Evolutionary conservation across 1,140 invertebrate species (phyloP), one percentile per base, ranked within the genome.

Genomic region (Pseudomyrmex dendroicus): DNA sequence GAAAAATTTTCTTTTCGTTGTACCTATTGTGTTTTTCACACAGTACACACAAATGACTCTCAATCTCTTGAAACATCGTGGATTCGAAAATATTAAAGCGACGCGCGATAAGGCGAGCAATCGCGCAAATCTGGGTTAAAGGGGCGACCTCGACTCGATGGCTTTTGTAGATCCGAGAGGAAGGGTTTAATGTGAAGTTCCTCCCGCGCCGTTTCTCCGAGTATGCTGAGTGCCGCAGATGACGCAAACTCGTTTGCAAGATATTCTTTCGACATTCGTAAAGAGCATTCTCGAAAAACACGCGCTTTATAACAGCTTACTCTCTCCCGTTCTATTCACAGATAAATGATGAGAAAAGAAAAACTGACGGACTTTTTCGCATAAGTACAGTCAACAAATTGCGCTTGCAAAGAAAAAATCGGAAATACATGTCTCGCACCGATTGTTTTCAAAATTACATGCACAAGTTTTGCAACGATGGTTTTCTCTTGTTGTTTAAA

Each of bases 51-150:
- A 35, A 35, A 35, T 35, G 35, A 35, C 35, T 35, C 35, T 35
- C 35, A 63, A 64, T 52, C 7, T 74, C 35, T 35, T 35, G 8
- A 3, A 57, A 48, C 12, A 70, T 48, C 44, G 3, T 35, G 25
- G 15, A 80, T 72, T 25, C 70, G 7, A 59, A 59, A 50, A 35
- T 80, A 80, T 72, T 66, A 50, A 70, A 78, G 20, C 20, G 48
- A 35, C 35, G 35, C 35, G 12, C 15, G 25, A 44, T 67, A 22
- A 67, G 9, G 12, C 54, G 66, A 59, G 12, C 25, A 25, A 76
- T 64, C 63, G 52, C 64, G 35, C 66, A 82, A 76, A 89, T 89
- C 84, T 89, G 64, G 87, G 87, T 89, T 84, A 89, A 89, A 87
- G 80, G 87, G 59, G 73, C 70, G 84, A 88, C 87, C 86, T 89